Evolutionary conservation across 1,140 invertebrate species (phyloP), one percentile per base, ranked within the genome.

Genomic region (Cecropterus lyciades): DNA sequence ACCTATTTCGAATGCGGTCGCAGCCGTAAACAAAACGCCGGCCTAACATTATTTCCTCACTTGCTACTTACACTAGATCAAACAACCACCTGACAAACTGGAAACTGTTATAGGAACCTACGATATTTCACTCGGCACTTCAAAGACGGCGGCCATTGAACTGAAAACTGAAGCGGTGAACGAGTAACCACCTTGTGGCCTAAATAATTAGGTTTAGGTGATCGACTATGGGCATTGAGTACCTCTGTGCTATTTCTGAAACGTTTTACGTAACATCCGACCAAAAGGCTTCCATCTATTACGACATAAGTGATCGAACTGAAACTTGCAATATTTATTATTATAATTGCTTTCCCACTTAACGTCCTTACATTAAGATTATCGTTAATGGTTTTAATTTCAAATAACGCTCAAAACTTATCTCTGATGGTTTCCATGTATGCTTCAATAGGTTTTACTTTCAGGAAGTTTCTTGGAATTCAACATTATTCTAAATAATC

Each of bases 91-190:
- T 77, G 71, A 69, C 72, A 64, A 62, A 68, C 27, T 71, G 62
- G 52, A 67, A 72, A 51, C 65, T 43, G 67, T 67, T 72, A 71
- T 74, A 73, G 70, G 77, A 75, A 78, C 77, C 71, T 78, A 78
- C 73, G 79, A 77, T 81, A 82, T 82, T 77, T 86, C 80, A 86
- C 65, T 68, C 68, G 72, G 66, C 67, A 84, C 80, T 80, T 90
- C 85, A 88, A 90, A 90, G 80, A 76, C 72, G 57, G 60, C 59
- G 76, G 71, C 69, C 79, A 76, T 77, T 86, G 75, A 82, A 80
- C 82, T 82, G 76, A 83, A 82, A 83, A 79, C 71, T 68, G 73
- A 73, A 75, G 63, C 69, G 69, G 45, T 73, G 70, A 45, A 56
- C 45, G 27, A 30, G 20, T 42, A 60, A 63, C 48, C 65, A 65